Conservation (phyloP, 2,113 vertebrate species). For the Podilymbus podiceps region DNA sequence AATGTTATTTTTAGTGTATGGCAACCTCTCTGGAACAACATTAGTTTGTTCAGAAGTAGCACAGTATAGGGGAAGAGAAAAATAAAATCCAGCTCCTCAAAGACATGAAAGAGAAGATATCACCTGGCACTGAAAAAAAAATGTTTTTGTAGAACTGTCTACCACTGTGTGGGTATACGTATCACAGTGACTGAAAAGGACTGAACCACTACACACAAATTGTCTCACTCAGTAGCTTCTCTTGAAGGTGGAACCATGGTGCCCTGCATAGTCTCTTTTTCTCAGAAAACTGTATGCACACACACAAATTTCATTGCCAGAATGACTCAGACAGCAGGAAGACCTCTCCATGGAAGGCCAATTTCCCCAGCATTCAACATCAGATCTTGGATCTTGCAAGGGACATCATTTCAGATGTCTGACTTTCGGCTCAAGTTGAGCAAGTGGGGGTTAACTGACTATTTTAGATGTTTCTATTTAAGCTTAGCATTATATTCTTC, state of each 20-base stretch:
- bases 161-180: not conserved
- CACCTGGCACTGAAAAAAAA: not conserved
- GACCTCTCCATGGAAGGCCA: not conserved
- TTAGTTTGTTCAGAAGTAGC: not conserved
- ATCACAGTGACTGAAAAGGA: not conserved
- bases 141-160: not conserved
- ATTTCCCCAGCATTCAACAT: not conserved
- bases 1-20: not conserved
- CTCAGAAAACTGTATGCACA: not conserved
- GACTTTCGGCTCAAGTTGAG: not conserved
- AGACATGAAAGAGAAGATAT: not conserved
- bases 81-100: not conserved
- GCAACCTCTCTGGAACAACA: not conserved
- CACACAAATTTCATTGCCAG: not conserved
- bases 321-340: not conserved
- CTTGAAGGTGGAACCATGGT: not conserved
- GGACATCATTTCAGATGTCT: not conserved
- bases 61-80: not conserved
- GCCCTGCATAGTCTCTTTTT: not conserved
- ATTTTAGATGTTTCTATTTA: not conserved
- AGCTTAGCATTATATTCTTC: not conserved
- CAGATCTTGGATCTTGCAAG: not conserved
- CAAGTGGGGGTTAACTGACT: not conserved
- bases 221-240: not conserved
- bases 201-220: not conserved